Evolutionary conservation across 2,797 vertebrate genomes (phyloP), one percentile per base, ranked within the genome.

Genomic region (Betta splendens): DNA sequence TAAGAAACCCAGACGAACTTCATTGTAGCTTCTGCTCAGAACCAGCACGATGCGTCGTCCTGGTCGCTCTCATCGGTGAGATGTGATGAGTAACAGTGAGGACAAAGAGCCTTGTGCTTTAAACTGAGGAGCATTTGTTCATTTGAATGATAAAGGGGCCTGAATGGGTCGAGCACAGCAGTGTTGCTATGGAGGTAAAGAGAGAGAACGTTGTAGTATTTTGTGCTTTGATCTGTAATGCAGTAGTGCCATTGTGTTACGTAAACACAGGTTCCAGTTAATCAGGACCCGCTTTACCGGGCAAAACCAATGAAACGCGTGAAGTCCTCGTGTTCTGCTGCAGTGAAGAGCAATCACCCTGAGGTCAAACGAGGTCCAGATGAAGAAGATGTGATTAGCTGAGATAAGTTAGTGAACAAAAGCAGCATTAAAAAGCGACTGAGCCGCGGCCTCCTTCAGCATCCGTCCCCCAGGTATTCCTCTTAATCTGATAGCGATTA

Each of bases 111-210:
- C 44, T 25, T 44, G 72, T 69, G 77, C 75, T 67, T 69, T 75
- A 67, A 64, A 73, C 77, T 48, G 73, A 87, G 71, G 66, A 83
- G 72, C 77, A 66, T 39, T 66, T 73, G 67, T 84, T 84, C 23
- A 93, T 93, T 84, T 92, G 51, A 93, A 93, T 93, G 80, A 92
- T 85, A 93, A 93, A 91, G 80, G 79, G 77, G 51, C 37, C 44
- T 81, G 81, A 86, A 90, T 85, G 64, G 73, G 67, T 55, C 49
- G 38, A 50, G 45, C 79, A 77, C 81, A 63, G 86, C 85, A 84
- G 72, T 69, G 91, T 92, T 91, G 90, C 90, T 87, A 91, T 90
- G 89, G 89, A 59, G 78, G 83, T 70, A 60, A 58, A 75, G 63
- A 62, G 63, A 25, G 45, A 54, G 62, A 66, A 69, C 37, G 60